phyloP scores from a whole-genome alignment of 1,140 invertebrate genomes.

The Episyrphus balteatus region DNA sequence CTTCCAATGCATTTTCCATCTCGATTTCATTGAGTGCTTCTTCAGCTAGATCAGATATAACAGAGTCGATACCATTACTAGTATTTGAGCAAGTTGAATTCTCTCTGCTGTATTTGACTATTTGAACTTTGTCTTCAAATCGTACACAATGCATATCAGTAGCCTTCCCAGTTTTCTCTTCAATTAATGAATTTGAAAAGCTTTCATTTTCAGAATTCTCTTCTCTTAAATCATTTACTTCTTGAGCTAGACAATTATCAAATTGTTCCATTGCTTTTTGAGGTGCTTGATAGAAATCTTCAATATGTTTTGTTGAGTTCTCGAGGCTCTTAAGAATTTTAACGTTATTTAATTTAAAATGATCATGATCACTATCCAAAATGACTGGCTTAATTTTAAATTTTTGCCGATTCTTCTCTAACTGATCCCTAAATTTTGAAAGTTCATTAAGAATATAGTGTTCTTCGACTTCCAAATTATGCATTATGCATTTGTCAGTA shows the following conservation, averaged over 20 bases:
- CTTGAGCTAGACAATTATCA: slow-evolving; percentile 12
- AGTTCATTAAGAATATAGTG: slow-evolving; percentile 27
- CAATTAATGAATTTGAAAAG: neutral
- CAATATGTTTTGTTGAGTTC: slow-evolving; percentile 20
- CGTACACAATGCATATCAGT: slow-evolving; percentile 17
- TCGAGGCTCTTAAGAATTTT: slow-evolving; percentile 18
- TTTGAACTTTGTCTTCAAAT: slow-evolving; percentile 20
- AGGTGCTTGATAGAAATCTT: slow-evolving; percentile 25
- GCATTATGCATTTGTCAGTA: slow-evolving; percentile 10
- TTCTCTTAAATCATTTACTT: slow-evolving; percentile 8
- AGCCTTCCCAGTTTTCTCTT: neutral
- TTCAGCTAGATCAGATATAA: slow-evolving; percentile 30
- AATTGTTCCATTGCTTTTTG: slow-evolving; percentile 17
- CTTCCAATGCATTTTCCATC: slow-evolving; percentile 14
- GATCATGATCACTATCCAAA: slow-evolving; percentile 10
- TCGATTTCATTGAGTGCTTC: slow-evolving; percentile 26
- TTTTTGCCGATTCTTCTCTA: slow-evolving; percentile 16
- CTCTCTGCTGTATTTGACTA: slow-evolving; percentile 12
- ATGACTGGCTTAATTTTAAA: slow-evolving; percentile 8
- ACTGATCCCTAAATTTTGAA: slow-evolving; percentile 29
- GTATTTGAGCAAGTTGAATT: slow-evolving; percentile 27
- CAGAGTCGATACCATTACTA: slow-evolving; percentile 31
- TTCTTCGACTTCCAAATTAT: slow-evolving; percentile 29
- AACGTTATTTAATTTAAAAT: slow-evolving; percentile 18
- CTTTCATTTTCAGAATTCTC: too few relatives aligned